Conservation (phyloP, 2,113 vertebrate species). For the Centropus unirufus region DNA sequence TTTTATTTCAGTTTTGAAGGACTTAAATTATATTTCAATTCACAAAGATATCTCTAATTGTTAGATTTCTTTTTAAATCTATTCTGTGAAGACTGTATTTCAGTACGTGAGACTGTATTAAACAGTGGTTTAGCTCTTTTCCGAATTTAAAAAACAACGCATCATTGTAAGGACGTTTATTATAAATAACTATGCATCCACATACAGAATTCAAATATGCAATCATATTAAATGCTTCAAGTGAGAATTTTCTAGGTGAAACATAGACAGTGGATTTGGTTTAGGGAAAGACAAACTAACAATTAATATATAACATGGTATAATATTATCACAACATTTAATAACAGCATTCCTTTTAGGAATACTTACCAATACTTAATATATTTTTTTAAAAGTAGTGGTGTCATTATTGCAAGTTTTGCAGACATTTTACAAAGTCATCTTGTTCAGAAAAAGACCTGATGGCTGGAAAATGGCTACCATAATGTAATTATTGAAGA, state of each 20-base stretch:
- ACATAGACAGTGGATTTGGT: neutral
- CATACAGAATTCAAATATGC: neutral
- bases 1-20: neutral
- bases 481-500: conserved; percentile 81
- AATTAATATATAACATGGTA: conserved; percentile 10
- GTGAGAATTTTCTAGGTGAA: neutral
- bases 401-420: conserved; percentile 68
- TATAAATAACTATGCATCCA: neutral
- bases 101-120: neutral
- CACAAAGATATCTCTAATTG: neutral
- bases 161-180: neutral
- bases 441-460: conserved; percentile 62
- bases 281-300: neutral
- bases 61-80: neutral
- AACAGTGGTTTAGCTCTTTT: neutral
- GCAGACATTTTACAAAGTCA: conserved; percentile 74
- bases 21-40: neutral
- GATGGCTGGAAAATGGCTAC: conserved; percentile 74
- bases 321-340: conserved; percentile 5
- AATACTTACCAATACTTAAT: conserved; percentile 25
- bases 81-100: neutral
- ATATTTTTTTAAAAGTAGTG: conserved; percentile 29
- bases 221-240: neutral
- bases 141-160: neutral
- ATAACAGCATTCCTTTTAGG: conserved; percentile 60